phyloP scores from a whole-genome alignment of 2,888 invertebrate genomes.

The Athalia cordata region DNA sequence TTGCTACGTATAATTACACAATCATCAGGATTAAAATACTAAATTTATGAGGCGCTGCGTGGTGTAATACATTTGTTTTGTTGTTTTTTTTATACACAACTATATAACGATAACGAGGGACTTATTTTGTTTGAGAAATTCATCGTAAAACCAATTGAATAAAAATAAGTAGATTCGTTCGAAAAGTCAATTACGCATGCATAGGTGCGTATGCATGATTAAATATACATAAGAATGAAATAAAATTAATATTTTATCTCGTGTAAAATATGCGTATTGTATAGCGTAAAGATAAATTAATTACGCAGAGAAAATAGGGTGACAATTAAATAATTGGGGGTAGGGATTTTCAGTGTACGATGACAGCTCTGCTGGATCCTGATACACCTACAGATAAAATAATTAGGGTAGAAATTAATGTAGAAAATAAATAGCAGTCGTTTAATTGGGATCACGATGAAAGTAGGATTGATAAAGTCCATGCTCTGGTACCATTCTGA shows the following conservation, averaged over 20 bases:
- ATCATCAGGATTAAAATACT: not conserved
- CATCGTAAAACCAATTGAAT: not conserved
- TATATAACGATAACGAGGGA: too few species aligned
- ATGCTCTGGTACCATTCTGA: constrained; percentile 55
- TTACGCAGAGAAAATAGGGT: constrained; percentile 7
- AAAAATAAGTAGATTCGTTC: not conserved
- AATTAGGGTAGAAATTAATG: constrained; percentile 44
- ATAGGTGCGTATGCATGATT: not conserved
- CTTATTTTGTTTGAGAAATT: not conserved
- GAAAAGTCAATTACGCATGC: not conserved
- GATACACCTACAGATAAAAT: not conserved
- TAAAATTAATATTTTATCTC: constrained; percentile 5
- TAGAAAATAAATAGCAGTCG: constrained; percentile 43
- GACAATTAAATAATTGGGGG: constrained; percentile 2
- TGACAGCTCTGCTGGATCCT: constrained; percentile 3
- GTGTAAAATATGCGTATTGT: not conserved
- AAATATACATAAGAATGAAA: not conserved
- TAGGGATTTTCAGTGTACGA: constrained; percentile 2
- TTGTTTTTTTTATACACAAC: too few species aligned
- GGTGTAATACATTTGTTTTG: not conserved
- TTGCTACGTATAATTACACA: not conserved
- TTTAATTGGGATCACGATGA: constrained; percentile 48
- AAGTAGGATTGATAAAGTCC: constrained; percentile 15
- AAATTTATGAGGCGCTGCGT: not conserved
- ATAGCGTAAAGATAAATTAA: constrained; percentile 12